Evolutionary conservation across 1,140 invertebrate species (phyloP), one percentile per base, ranked within the genome.

Genomic region (Diuraphis noxia): DNA sequence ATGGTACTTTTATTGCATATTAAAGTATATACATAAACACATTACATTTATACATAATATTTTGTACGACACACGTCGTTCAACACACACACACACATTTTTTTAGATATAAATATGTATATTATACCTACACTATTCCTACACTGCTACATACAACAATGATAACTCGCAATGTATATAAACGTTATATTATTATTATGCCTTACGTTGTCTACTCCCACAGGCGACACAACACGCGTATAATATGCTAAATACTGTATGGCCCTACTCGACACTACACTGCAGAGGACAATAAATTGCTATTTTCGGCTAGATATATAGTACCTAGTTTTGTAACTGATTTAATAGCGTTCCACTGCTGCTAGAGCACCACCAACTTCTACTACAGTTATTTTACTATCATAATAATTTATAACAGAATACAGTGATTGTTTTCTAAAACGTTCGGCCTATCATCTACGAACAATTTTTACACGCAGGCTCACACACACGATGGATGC

Each of bases 271-370:
- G 43, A 85, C 41, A 85, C 41, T 36, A n/a, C 56, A 63, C 30
- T 23, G 19, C 56, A n/a, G 56, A 63, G 34, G 43, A 52, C 21
- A 38, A 86, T 36, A 36, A 34, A 77, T 52, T 17, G 43, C 84
- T 49, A 10, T 86, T 86, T 86, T 23, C 30, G 43, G 43, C 6
- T 36, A 21, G 30, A n/a, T n/a, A 56, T 30, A 10, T 56, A 63
- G 13, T n/a, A n/a, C 7, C 8, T 63, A 49, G 84, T 85, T 86
- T 52, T 86, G 46, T 86, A 86, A 86, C 84, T 34, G 84, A 52
- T 86, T 49, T 52, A 85, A 85, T 85, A n/a, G 84, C 84, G 43
- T 85, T 85, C 43, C 43, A 85, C 43, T 36, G 40, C n/a, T 23
- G 43, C 56, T 63, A 2, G 56, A 63, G 30, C 10, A 63, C 56